Conservation (phyloP, 2,888 invertebrate genomes). For the Oscheius sp. region DNA sequence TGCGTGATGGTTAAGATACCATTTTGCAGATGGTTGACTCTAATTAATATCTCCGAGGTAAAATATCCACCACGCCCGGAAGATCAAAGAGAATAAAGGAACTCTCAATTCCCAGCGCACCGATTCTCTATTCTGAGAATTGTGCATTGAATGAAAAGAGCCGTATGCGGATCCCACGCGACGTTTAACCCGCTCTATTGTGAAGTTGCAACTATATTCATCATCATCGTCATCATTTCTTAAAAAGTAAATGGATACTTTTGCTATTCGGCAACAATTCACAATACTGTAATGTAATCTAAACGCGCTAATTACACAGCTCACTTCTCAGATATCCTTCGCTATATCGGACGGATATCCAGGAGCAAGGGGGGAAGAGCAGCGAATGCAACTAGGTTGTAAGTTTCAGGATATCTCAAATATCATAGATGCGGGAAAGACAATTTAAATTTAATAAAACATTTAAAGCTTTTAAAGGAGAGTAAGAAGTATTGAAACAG, state of each 20-base stretch:
- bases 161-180: constrained; percentile 35
- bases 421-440: too few species aligned
- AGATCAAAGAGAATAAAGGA: constrained; percentile 4
- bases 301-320: constrained; percentile 39
- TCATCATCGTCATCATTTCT: neutral
- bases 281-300: constrained; percentile 40
- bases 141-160: constrained; percentile 33
- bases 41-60: constrained; percentile 25
- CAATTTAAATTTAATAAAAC: neutral
- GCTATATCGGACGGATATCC: constrained; percentile 27
- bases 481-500: neutral
- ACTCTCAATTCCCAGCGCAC: constrained; percentile 30
- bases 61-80: neutral
- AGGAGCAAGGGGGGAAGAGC: too few species aligned
- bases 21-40: constrained; percentile 36
- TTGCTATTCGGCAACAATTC: constrained; percentile 32
- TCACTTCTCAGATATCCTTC: constrained; percentile 28
- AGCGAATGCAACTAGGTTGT: neutral
- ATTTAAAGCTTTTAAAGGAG: neutral
- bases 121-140: constrained; percentile 36
- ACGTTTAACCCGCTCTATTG: constrained; percentile 14
- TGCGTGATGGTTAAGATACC: constrained; percentile 15
- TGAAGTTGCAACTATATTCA: neutral
- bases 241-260: constrained; percentile 17
- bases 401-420: too few species aligned